Conservation (phyloP, 2,888 invertebrate species). For the Drosophila demipolita region DNA sequence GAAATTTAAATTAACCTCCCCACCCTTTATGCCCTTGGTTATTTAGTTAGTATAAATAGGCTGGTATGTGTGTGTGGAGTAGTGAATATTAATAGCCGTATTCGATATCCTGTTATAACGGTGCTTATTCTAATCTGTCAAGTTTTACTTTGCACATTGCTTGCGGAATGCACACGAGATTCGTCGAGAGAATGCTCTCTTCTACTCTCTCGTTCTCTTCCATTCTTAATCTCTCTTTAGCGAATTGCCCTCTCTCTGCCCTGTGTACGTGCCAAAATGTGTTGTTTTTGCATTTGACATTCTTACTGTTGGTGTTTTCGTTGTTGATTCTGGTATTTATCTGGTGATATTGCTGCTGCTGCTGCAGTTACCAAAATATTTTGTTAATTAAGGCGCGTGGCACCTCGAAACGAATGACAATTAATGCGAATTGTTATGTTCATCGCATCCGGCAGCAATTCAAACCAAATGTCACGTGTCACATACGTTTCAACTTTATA, state of each 20-base stretch:
- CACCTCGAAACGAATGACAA: conserved; percentile 51
- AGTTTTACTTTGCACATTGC: conserved; percentile 31
- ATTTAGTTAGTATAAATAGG: conserved; percentile 11
- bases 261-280: conserved; percentile 56
- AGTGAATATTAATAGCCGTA: conserved; percentile 3
- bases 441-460: conserved; percentile 40
- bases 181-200: neutral
- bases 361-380: conserved; percentile 36
- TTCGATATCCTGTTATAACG: conserved; percentile 21
- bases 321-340: conserved; percentile 18
- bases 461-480: conserved; percentile 55
- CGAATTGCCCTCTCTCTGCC: conserved; percentile 10
- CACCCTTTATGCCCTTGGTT: neutral
- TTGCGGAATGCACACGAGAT: conserved; percentile 18
- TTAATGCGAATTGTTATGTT: conserved; percentile 66
- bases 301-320: conserved; percentile 24
- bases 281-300: conserved; percentile 20
- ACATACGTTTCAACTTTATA: conserved; percentile 1
- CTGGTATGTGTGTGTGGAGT: neutral
- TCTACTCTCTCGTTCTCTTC: neutral
- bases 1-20: neutral
- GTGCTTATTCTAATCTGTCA: conserved; percentile 12
- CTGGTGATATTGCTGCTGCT: conserved; percentile 15
- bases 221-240: conserved; percentile 1
- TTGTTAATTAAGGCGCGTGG: conserved; percentile 40